These are phyloP conservation scores for Drosophila lacteicornis DNA, from an alignment of 1,140 invertebrate genomes.

Conservation along the genomic window DNA sequence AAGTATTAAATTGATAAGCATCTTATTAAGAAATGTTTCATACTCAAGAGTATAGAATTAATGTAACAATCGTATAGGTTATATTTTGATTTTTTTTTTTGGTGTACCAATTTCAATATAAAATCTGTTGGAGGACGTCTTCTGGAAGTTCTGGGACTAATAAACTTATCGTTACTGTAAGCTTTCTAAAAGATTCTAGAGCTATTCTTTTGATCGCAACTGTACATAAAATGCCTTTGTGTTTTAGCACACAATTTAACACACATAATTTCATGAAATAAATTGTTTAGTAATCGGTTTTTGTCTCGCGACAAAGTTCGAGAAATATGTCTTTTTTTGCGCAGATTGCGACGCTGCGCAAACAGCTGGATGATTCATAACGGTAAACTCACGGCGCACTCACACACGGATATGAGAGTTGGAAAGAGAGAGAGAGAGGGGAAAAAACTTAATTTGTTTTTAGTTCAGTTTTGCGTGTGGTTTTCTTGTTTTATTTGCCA, in stretches of 20 bases:
- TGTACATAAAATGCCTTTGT: conserved; percentile 16
- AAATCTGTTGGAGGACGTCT: not conserved
- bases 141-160: not conserved
- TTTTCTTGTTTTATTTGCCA: conserved; percentile 27
- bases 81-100: too few species aligned
- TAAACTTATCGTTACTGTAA: not conserved
- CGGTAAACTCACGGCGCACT: conserved; percentile 53
- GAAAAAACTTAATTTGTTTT: conserved; percentile 52
- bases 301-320: conserved; percentile 48
- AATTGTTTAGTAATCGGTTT: conserved; percentile 58
- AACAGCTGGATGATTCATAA: conserved; percentile 76
- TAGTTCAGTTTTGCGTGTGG: conserved; percentile 52
- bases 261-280: conserved; percentile 59
- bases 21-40: too few species aligned
- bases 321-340: conserved; percentile 63
- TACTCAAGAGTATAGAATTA: too few species aligned
- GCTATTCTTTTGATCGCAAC: not conserved
- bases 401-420: conserved; percentile 16
- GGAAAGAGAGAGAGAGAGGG: conserved; percentile 17
- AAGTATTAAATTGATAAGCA: too few species aligned
- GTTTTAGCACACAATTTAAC: conserved; percentile 48
- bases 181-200: not conserved
- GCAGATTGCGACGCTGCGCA: conserved; percentile 71
- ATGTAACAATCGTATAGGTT: too few species aligned
- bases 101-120: too few species aligned